A percentile compares a stretch with the other conserved stretches of the same genome.
These are phyloP conservation scores for Mohoua ochrocephala DNA, from an alignment of 2,113 vertebrate species.

Conservation along the genomic window DNA sequence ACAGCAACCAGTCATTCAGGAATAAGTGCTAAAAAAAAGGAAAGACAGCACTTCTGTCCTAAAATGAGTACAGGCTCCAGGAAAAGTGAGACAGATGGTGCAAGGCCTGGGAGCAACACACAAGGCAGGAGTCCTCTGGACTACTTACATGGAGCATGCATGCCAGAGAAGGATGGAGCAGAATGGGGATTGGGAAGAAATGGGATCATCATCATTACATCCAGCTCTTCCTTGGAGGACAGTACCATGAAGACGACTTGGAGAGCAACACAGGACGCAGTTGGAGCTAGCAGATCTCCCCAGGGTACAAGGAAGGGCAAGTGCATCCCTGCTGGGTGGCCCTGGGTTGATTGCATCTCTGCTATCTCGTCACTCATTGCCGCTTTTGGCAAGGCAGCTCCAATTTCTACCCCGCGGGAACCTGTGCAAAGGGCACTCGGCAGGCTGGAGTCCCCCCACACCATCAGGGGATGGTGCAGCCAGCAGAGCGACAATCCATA, in stretches of 20 bases:
- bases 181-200: neutral
- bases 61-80: neutral
- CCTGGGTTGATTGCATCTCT: no score
- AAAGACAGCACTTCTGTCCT: neutral
- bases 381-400: neutral
- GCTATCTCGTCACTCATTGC: neutral
- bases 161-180: neutral
- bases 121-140: neutral
- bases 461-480: accelerated
- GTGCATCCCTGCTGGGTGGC: no score
- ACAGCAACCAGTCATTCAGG: neutral
- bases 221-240: neutral
- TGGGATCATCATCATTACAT: neutral
- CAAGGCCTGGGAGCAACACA: neutral
- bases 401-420: neutral
- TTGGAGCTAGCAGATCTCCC: neutral
- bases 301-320: neutral
- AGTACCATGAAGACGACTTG: neutral
- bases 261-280: neutral
- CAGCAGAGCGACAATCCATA: neutral
- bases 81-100: neutral
- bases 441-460: neutral
- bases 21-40: neutral
- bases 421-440: neutral
- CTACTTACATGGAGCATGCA: accelerated